Percentiles rank a stretch among this genome's conserved stretches.
These are phyloP conservation scores for Mellilla xanthometata DNA, from an alignment of 2,888 invertebrate genomes.

Conservation along the genomic window DNA sequence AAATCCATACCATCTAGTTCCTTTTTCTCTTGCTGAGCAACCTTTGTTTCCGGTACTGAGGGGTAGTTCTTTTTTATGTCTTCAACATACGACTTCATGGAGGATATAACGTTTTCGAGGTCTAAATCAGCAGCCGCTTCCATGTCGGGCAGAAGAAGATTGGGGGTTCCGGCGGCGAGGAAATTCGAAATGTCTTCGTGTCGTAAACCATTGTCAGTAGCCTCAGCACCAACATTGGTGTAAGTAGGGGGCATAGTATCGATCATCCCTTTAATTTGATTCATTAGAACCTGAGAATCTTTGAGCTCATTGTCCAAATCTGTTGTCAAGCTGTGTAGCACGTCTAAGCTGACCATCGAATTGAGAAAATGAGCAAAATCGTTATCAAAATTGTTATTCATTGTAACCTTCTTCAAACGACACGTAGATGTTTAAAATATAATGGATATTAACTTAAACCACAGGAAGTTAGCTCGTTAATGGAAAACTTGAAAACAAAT, in stretches of 20 bases:
- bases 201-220: constrained; percentile 34
- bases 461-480: too few relatives aligned
- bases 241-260: constrained; percentile 41
- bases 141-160: constrained; percentile 63
- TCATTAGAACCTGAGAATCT: constrained; percentile 63
- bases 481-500: too few relatives aligned
- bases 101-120: constrained; percentile 54
- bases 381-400: constrained; percentile 25
- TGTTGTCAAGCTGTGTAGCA: constrained; percentile 62
- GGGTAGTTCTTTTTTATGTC: constrained; percentile 53
- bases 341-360: constrained; percentile 56
- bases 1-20: constrained; percentile 50
- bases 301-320: constrained; percentile 58
- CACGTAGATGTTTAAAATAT: too few relatives aligned
- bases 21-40: constrained; percentile 15
- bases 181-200: constrained; percentile 56
- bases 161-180: constrained; percentile 53
- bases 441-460: too few relatives aligned
- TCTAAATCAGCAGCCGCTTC: constrained; percentile 48
- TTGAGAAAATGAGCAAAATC: constrained; percentile 56
- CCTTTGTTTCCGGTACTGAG: constrained; percentile 24
- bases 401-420: too few relatives aligned
- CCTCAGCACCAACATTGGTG: constrained; percentile 21
- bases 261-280: constrained; percentile 59
- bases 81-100: constrained; percentile 60